A percentile compares a stretch with the other conserved stretches of the same genome.
Conservation (phyloP, 2,113 vertebrate genomes). For the Marcusenius ussheri region DNA sequence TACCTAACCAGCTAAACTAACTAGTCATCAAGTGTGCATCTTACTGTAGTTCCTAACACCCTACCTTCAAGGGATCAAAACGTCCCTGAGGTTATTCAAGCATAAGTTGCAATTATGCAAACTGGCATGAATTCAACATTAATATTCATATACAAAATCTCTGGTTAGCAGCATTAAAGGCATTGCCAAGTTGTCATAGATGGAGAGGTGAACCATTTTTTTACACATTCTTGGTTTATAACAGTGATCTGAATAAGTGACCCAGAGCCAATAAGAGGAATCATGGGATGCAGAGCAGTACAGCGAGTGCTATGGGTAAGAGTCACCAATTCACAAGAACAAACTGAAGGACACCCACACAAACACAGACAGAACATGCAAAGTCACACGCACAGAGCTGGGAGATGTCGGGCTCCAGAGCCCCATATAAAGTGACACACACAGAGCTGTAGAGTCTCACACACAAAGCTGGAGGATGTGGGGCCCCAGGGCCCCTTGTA, state of each 20-base stretch:
- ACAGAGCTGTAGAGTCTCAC: not conserved
- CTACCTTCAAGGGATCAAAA: not conserved
- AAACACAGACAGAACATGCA: slow-evolving; percentile 1
- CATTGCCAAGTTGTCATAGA: not conserved
- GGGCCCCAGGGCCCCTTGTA: not conserved
- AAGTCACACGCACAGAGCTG: not conserved
- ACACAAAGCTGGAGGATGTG: not conserved
- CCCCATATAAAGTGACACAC: not conserved
- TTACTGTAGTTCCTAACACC: not conserved
- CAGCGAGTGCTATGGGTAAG: not conserved
- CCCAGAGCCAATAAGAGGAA: not conserved
- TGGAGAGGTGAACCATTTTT: not conserved
- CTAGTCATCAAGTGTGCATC: not conserved
- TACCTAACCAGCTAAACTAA: not conserved
- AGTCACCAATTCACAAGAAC: not conserved
- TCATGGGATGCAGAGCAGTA: not conserved
- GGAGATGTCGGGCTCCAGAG: not conserved
- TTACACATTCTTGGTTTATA: not conserved
- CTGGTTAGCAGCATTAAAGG: not conserved
- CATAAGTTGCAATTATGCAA: not conserved
- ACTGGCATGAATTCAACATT: not conserved
- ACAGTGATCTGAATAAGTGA: not conserved
- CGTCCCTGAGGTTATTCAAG: not conserved
- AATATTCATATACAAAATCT: not conserved
- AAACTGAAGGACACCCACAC: not conserved